Percentiles rank a stretch among this genome's conserved stretches.
Conservation (phyloP, 2,888 invertebrate genomes). For the Pristionchus arcanus region DNA sequence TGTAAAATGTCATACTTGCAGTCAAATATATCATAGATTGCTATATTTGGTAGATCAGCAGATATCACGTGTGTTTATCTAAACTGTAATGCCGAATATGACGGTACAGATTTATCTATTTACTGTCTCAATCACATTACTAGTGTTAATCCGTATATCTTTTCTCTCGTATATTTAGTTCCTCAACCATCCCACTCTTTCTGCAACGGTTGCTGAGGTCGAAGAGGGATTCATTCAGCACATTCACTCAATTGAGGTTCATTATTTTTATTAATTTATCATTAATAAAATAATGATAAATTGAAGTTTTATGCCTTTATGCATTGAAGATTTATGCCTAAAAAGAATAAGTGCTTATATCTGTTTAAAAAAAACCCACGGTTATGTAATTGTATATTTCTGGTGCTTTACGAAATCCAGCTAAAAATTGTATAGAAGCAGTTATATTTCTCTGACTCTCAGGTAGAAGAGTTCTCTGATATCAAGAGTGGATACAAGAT, state of each 20-base stretch:
- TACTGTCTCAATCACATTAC: not conserved
- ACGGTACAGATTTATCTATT: not conserved
- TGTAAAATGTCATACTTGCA: too few relatives aligned
- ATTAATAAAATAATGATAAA: too few relatives aligned
- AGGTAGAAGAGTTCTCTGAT: conserved; percentile 91
- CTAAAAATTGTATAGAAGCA: not conserved
- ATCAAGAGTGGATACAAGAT: conserved; percentile 89
- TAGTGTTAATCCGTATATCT: not conserved
- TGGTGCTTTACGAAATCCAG: not conserved
- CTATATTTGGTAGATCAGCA: too few relatives aligned
- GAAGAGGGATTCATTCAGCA: conserved; percentile 89
- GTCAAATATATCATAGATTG: too few relatives aligned
- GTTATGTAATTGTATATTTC: too few relatives aligned
- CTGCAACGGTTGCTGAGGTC: conserved; percentile 88
- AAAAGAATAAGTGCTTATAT: too few relatives aligned
- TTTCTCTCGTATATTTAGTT: too few relatives aligned
- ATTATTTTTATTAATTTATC: not conserved
- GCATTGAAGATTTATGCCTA: not conserved
- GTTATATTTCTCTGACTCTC: conserved; percentile 77
- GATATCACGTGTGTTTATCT: not conserved
- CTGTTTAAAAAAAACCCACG: too few relatives aligned
- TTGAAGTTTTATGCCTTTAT: too few relatives aligned
- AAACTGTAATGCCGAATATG: not conserved
- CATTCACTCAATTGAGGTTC: conserved; percentile 84
- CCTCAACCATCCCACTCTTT: conserved; percentile 91